Evolutionary conservation across 2,113 vertebrate genomes (phyloP).

Genomic region (Cottus gobio): DNA sequence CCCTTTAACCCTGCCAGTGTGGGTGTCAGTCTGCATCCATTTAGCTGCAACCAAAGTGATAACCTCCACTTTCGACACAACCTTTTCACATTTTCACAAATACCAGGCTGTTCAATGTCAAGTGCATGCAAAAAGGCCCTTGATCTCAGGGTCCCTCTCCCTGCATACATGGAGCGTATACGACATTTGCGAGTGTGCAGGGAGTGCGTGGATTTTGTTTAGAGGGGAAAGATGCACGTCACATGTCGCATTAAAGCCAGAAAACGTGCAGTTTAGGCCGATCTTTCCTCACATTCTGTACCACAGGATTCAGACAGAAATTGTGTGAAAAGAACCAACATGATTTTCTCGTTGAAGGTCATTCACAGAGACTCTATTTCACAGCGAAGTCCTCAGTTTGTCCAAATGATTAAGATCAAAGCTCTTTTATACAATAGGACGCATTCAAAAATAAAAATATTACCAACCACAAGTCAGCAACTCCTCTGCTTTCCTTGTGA

Average conservation of each 20-base stretch:
- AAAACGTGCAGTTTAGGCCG: not conserved
- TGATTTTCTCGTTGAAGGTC: conserved; percentile 5
- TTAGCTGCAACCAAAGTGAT: not conserved
- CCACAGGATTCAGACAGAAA: not conserved
- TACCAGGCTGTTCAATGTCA: not conserved
- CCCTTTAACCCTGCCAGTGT: not conserved
- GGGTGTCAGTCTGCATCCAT: conserved; percentile 5
- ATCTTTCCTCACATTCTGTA: not conserved
- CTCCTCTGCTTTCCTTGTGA: conserved; percentile 36
- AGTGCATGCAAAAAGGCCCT: not conserved
- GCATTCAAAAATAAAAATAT: conserved; percentile 15
- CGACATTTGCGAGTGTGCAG: not conserved
- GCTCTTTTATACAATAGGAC: conserved; percentile 1
- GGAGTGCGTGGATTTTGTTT: not conserved
- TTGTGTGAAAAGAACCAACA: not conserved
- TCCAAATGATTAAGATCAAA: conserved; percentile 15
- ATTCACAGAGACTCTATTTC: too few species aligned
- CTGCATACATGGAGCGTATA: not conserved
- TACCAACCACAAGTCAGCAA: not conserved
- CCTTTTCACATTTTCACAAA: conserved; percentile 26
- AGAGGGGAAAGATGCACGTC: not conserved
- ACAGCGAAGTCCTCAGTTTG: not conserved
- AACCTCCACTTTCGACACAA: conserved; percentile 27
- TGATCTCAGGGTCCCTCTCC: conserved; percentile 9
- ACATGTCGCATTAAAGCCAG: not conserved